Evolutionary conservation across 2,113 vertebrate species (phyloP).

Genomic region (Alectura lathami): DNA sequence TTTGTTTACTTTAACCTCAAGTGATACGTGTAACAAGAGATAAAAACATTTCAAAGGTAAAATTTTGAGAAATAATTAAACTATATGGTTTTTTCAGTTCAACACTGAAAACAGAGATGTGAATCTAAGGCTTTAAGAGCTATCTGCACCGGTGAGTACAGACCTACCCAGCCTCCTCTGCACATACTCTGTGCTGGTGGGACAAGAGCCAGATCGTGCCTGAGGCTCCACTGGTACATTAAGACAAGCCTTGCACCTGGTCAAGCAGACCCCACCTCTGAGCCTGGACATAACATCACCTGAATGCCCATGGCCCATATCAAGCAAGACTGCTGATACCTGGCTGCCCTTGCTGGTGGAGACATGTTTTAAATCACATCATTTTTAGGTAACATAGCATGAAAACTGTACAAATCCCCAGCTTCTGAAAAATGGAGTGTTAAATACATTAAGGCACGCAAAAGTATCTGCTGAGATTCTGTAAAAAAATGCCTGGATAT

Average conservation of each 20-base stretch:
- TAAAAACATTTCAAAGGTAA: not conserved
- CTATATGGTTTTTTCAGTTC: not conserved
- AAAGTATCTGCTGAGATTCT: not conserved
- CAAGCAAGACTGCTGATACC: not conserved
- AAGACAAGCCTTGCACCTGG: not conserved
- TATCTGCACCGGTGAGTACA: not conserved
- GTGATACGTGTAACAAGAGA: not conserved
- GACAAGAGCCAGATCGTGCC: not conserved
- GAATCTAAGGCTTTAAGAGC: not conserved
- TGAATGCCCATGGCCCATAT: not conserved
- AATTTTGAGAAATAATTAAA: not conserved
- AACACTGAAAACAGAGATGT: not conserved
- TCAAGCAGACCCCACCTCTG: not conserved
- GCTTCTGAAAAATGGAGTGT: not conserved
- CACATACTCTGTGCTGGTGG: not conserved
- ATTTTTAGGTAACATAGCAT: rapidly evolving
- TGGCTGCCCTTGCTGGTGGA: not conserved
- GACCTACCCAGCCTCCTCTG: not conserved
- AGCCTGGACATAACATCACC: not conserved
- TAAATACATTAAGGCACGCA: not conserved
- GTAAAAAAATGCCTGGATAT: not conserved
- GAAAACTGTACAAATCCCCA: not conserved
- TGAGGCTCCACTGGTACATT: not conserved
- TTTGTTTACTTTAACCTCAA: not conserved
- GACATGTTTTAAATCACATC: not conserved